Conservation (phyloP, 53 echinoderm and acorn worm species). For the Temnopleurus reevesii region DNA sequence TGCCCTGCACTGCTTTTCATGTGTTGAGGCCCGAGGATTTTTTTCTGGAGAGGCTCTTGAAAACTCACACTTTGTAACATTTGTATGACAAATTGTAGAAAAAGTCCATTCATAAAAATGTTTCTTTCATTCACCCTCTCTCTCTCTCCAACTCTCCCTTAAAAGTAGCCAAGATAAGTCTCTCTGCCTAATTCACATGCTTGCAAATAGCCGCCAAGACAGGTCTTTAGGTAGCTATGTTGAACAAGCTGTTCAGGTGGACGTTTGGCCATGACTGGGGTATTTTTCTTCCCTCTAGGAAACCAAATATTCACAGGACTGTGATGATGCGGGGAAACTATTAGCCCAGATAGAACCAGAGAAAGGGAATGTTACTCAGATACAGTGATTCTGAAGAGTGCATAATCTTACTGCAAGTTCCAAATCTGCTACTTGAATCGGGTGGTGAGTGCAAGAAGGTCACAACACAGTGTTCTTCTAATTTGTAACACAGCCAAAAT, state of each 20-base stretch:
- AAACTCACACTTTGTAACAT: too few species aligned
- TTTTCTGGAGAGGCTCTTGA: too few species aligned
- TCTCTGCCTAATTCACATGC: too few species aligned
- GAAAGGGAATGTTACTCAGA: not conserved
- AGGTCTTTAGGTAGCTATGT: slow-evolving; percentile 22
- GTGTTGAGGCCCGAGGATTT: too few species aligned
- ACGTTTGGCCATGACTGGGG: slow-evolving; percentile 1
- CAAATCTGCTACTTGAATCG: not conserved
- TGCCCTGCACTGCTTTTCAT: too few species aligned
- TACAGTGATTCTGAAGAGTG: slow-evolving; percentile 26
- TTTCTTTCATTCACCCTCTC: not conserved
- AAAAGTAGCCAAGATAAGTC: too few species aligned
- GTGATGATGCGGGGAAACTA: not conserved
- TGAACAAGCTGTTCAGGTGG: slow-evolving; percentile 56
- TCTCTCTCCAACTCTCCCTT: not conserved
- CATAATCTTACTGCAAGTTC: slow-evolving; percentile 36
- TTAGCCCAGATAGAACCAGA: slow-evolving; percentile 36
- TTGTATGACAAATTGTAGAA: too few species aligned
- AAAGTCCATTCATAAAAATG: too few species aligned
- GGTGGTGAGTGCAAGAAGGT: not conserved
- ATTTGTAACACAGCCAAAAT: too few species aligned
- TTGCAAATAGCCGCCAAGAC: not conserved
- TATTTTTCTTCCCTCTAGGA: slow-evolving; percentile 27
- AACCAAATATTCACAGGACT: slow-evolving; percentile 14
- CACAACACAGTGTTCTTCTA: not conserved